Evolutionary conservation across 2,113 vertebrate species (phyloP).

Genomic region (Poeciliopsis occidentalis): DNA sequence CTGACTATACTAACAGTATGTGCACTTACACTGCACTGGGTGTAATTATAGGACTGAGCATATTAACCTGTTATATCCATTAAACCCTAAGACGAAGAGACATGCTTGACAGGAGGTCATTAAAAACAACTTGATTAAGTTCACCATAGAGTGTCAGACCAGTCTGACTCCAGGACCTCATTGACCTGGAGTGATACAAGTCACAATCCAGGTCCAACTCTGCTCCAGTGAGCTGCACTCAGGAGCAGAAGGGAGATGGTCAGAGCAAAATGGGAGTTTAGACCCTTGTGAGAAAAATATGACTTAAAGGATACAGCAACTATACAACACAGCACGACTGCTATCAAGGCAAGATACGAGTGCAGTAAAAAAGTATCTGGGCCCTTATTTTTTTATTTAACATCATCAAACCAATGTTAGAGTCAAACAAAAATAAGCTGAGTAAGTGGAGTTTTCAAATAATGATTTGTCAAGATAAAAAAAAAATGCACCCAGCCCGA

Average conservation of each 20-base stretch:
- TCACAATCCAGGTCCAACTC: slow-evolving; percentile 15
- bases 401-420: too few species aligned
- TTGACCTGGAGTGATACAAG: slow-evolving; percentile 18
- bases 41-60: background rate
- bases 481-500: too few species aligned
- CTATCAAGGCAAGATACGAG: too few species aligned
- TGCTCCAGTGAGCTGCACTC: slow-evolving; percentile 9
- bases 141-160: background rate
- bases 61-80: slow-evolving; percentile 5
- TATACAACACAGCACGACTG: too few species aligned
- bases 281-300: background rate
- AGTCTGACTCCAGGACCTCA: slow-evolving; percentile 15
- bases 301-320: background rate
- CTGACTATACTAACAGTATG: slow-evolving; percentile 1
- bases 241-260: slow-evolving; percentile 22
- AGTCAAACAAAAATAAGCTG: too few species aligned
- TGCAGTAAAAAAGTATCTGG: too few species aligned
- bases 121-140: background rate
- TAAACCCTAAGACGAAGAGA: background rate
- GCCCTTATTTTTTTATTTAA: too few species aligned
- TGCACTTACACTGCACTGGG: background rate
- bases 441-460: too few species aligned
- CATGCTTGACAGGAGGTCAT: background rate
- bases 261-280: background rate
- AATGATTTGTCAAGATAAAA: too few species aligned